Evolutionary conservation across 2,888 invertebrate genomes (phyloP).

Genomic region (Epistrophe grossulariae): DNA sequence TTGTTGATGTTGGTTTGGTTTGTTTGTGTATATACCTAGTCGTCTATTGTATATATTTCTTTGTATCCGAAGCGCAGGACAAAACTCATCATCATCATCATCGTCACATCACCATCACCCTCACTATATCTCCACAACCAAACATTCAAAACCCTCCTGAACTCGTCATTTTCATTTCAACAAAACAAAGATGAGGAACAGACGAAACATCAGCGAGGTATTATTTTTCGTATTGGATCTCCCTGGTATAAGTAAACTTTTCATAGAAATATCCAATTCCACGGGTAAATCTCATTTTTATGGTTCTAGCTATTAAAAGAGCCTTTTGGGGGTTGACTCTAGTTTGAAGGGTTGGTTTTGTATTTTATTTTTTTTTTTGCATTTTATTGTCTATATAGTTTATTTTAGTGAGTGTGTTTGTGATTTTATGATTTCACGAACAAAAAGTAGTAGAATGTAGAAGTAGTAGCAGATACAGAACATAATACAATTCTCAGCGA

Average conservation of each 20-base stretch:
- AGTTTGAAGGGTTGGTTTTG: slow-evolving; percentile 27
- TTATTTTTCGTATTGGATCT: slow-evolving; percentile 25
- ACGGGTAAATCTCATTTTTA: slow-evolving; percentile 70
- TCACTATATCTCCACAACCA: not conserved
- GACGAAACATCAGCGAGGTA: slow-evolving; percentile 27
- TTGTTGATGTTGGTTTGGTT: slow-evolving; percentile 5
- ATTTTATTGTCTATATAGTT: slow-evolving; percentile 3
- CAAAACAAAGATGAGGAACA: slow-evolving; percentile 9
- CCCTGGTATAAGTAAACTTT: slow-evolving; percentile 24
- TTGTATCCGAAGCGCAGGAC: slow-evolving; percentile 39
- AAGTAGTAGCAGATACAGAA: slow-evolving; percentile 30
- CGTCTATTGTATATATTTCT: not conserved
- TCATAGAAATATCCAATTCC: slow-evolving; percentile 63
- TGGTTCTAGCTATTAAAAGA: slow-evolving; percentile 57
- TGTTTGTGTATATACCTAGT: not conserved
- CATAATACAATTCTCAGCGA: slow-evolving; percentile 9
- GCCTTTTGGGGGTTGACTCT: slow-evolving; percentile 38
- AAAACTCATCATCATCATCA: slow-evolving; percentile 47
- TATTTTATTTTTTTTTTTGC: not conserved
- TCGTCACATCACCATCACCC: not conserved
- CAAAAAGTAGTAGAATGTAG: slow-evolving; percentile 23
- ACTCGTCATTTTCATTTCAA: slow-evolving; percentile 12
- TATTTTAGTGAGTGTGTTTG: slow-evolving; percentile 44
- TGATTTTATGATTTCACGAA: slow-evolving; percentile 60
- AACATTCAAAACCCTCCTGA: slow-evolving; percentile 15